phyloP scores from a whole-genome alignment of 2,797 vertebrate genomes.

The Macropodus opercularis region DNA sequence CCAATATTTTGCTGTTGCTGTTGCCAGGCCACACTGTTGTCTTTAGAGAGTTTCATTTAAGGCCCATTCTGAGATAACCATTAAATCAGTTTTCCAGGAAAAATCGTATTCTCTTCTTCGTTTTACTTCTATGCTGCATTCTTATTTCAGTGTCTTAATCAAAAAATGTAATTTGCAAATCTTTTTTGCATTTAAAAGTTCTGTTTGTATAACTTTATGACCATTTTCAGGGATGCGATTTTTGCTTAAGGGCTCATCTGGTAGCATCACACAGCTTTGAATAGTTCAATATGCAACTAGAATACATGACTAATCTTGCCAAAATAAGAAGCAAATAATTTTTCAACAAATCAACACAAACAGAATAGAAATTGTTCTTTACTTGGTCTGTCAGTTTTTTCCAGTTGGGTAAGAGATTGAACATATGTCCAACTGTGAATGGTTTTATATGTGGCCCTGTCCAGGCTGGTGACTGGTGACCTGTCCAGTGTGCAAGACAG shows the following conservation, averaged over 20 bases:
- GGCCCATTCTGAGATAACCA: conserved; percentile 52
- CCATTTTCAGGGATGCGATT: too few relatives aligned
- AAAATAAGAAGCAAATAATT: background rate
- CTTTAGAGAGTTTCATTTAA: conserved; percentile 58
- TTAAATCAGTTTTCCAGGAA: conserved; percentile 41
- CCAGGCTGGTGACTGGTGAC: too few relatives aligned
- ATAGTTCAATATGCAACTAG: background rate
- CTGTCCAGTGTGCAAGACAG: too few relatives aligned
- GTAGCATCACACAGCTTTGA: background rate
- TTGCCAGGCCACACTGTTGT: conserved; percentile 53
- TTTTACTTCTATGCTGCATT: background rate
- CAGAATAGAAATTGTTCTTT: background rate
- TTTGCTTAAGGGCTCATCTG: too few relatives aligned
- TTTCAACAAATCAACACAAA: background rate
- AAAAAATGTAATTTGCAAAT: too few relatives aligned
- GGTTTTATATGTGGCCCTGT: too few relatives aligned
- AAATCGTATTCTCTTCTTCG: conserved; percentile 17
- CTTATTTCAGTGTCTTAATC: background rate
- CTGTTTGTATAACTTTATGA: background rate
- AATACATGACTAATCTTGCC: background rate
- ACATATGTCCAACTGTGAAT: conserved; percentile 1
- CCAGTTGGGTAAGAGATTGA: background rate
- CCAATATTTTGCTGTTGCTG: conserved; percentile 78
- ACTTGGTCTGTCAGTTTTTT: background rate
- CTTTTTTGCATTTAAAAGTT: background rate